These are phyloP conservation scores for Limnephilus rhombicus DNA, from an alignment of 2,888 invertebrate species.

Conservation along the genomic window DNA sequence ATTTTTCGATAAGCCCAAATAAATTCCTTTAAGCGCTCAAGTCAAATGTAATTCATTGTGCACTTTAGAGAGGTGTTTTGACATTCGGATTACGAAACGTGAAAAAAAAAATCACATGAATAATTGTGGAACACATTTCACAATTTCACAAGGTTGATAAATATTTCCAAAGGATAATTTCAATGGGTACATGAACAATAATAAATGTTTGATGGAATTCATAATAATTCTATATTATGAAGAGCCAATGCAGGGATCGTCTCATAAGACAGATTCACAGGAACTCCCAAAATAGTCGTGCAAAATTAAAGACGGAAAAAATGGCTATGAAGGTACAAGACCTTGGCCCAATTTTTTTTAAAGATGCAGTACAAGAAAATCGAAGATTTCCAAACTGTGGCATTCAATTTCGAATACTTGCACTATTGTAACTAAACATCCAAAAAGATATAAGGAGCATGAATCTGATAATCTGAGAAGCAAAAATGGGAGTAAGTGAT, in stretches of 20 bases:
- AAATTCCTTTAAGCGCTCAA: not conserved
- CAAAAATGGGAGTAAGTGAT: no score
- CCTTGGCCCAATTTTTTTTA: not conserved
- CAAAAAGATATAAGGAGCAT: no score
- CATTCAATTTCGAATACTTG: not conserved
- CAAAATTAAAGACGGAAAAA: not conserved
- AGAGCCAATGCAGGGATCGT: not conserved
- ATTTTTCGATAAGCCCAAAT: not conserved
- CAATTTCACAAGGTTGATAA: not conserved
- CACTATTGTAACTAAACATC: no score
- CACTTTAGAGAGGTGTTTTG: not conserved
- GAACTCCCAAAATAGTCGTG: not conserved
- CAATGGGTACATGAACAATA: not conserved
- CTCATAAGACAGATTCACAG: not conserved
- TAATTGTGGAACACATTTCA: not conserved
- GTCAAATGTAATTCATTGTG: not conserved
- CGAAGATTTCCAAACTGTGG: not conserved
- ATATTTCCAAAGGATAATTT: not conserved
- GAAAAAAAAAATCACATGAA: not conserved
- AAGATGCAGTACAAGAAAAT: not conserved
- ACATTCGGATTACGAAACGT: not conserved
- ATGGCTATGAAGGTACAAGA: not conserved
- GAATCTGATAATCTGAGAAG: no score
- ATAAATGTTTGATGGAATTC: not conserved
- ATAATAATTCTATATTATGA: not conserved